Evolutionary conservation across 2,797 vertebrate species (phyloP).

Genomic region (Luscinia megarhynchos): DNA sequence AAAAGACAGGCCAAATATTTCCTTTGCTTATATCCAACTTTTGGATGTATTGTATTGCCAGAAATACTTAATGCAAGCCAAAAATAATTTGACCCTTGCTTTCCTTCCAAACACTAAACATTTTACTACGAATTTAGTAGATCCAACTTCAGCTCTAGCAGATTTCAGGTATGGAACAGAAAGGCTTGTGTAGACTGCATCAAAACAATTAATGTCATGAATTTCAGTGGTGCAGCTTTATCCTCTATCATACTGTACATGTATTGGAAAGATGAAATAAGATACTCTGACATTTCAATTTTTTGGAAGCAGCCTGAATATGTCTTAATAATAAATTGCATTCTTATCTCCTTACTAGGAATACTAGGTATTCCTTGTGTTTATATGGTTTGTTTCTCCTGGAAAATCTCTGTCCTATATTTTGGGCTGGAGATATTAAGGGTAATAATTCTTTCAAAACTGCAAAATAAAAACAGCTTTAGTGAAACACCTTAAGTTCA

Average conservation of each 20-base stretch:
- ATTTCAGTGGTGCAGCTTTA: conserved; percentile 76
- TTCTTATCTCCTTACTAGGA: conserved; percentile 67
- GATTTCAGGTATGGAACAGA: conserved; percentile 61
- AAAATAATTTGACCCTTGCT: conserved; percentile 70
- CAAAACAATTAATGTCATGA: conserved; percentile 64
- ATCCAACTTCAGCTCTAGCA: conserved; percentile 49
- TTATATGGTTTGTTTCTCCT: conserved; percentile 59
- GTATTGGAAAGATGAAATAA: conserved; percentile 74
- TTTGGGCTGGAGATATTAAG: conserved; percentile 61
- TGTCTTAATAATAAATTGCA: conserved; percentile 66
- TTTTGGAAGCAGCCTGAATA: conserved; percentile 76
- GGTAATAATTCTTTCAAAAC: conserved; percentile 54
- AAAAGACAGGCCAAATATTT: conserved; percentile 69
- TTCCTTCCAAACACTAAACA: conserved; percentile 60
- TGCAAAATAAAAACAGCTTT: conserved; percentile 74
- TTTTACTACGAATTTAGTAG: conserved; percentile 59
- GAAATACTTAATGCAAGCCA: conserved; percentile 54
- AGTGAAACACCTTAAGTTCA: conserved; percentile 77
- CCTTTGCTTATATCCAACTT: conserved; percentile 67
- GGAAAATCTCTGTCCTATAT: conserved; percentile 58
- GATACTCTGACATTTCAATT: conserved; percentile 49
- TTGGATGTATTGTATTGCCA: conserved; percentile 61
- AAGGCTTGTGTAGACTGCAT: conserved; percentile 65
- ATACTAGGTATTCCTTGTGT: conserved; percentile 65
- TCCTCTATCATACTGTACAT: conserved; percentile 69